Percentiles rank a stretch among this genome's conserved stretches.
These are phyloP conservation scores for Alviniconcha strummeri DNA, from an alignment of 2,888 invertebrate genomes.

Conservation along the genomic window DNA sequence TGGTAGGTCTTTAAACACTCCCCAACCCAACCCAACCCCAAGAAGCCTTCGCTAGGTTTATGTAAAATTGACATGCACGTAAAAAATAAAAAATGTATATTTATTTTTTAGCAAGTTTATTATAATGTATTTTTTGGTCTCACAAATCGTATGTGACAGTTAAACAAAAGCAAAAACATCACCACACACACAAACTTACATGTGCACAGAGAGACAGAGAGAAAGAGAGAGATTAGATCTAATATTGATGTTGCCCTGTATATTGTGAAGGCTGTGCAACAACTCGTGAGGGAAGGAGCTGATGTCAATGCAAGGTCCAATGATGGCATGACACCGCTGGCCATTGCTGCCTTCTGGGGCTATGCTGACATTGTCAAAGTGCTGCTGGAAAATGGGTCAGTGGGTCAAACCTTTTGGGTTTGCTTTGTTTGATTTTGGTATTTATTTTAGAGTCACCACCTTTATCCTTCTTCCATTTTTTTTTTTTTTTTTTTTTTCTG, in stretches of 20 bases:
- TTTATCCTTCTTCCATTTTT: not conserved
- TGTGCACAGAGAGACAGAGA: too few relatives aligned
- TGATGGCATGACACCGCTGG: conserved; percentile 70
- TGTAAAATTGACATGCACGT: too few relatives aligned
- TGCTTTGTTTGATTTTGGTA: not conserved
- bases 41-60: too few relatives aligned
- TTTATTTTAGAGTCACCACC: not conserved
- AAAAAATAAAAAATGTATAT: too few relatives aligned
- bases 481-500: not conserved
- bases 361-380: conserved; percentile 66
- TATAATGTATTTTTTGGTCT: too few relatives aligned
- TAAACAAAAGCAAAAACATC: too few relatives aligned
- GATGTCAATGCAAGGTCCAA: conserved; percentile 59
- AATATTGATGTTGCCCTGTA: not conserved
- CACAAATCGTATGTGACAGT: too few relatives aligned
- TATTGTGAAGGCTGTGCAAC: conserved; percentile 54
- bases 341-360: conserved; percentile 71
- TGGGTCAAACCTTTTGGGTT: not conserved
- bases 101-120: too few relatives aligned
- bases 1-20: too few relatives aligned
- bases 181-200: too few relatives aligned
- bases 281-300: conserved; percentile 54
- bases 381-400: conserved; percentile 62
- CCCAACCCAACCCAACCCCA: too few relatives aligned
- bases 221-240: too few relatives aligned